These are phyloP conservation scores for Cataglyphis albicans DNA, from an alignment of 2,888 invertebrate species.

Conservation along the genomic window DNA sequence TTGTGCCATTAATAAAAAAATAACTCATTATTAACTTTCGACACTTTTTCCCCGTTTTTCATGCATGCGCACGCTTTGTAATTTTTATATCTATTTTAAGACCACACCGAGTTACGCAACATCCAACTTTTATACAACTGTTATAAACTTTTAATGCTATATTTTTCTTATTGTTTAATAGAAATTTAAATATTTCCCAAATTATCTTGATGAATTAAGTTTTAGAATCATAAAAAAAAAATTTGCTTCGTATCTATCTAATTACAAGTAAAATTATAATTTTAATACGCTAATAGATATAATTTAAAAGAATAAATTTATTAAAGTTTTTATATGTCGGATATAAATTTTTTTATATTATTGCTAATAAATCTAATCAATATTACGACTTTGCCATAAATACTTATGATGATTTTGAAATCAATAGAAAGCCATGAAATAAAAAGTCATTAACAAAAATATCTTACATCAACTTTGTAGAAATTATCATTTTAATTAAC, in stretches of 20 bases:
- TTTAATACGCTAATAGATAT: neutral
- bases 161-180: slow-evolving; percentile 1
- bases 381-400: neutral
- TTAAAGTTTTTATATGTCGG: neutral
- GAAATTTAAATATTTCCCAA: neutral
- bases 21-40: neutral
- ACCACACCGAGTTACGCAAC: neutral
- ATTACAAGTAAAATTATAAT: neutral
- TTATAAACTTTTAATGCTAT: neutral
- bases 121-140: neutral
- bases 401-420: neutral
- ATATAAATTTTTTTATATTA: neutral
- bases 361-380: neutral
- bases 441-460: neutral
- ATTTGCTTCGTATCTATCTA: neutral
- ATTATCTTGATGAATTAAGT: neutral
- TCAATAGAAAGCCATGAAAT: neutral
- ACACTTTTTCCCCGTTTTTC: too few relatives aligned
- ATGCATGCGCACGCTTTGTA: neutral
- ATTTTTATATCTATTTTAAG: neutral
- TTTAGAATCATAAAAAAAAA: neutral
- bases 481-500: slow-evolving; percentile 38
- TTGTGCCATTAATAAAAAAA: slow-evolving; percentile 9
- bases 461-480: neutral
- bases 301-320: slow-evolving; percentile 4